Evolutionary conservation across 2,113 vertebrate species (phyloP), one percentile per base, ranked within the genome.

Genomic region (Lophura nycthemera): DNA sequence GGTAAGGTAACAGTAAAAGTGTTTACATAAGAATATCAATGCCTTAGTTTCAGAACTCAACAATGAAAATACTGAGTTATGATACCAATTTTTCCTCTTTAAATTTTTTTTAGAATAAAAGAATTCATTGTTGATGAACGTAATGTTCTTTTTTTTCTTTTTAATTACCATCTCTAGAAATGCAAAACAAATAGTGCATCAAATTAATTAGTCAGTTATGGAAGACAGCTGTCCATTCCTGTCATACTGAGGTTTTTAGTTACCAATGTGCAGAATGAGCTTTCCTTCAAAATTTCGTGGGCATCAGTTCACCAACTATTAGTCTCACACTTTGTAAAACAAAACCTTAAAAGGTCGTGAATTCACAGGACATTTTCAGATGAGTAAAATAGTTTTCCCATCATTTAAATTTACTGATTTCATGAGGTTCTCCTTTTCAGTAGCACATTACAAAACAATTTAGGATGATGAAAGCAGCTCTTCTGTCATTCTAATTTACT

Each of bases 141-240:
- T 8, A 2, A 21, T 12, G 18, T 61, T 45, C 32, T 61, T 45
- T 56, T 34, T 66, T 69, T 30, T 69, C 27, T 13, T 54, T 54
- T 32, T 56, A 87, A 78, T 67, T 75, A 34, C 22, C 75, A 5
- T 82, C 66, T 76, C 64, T 50, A 92, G 91, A 91, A 94, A 94
- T 92, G 92, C 96, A 94, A 92, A 93, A 56, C 89, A 94, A 96
- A 95, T 43, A 83, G 67, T 74, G 92, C 22, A 93, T 91, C 92
- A 38, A 95, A 96, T 96, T 95, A 96, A 95, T 96, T 95, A 96
- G 42, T 10, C 66, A 83, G 91, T 87, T 83, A 95, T 89, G 88
- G 79, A 95, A 93, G 80, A 90, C 93, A 96, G 94, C 95, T 96
- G 96, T 48, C 92, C 93, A 96, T 97, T 97, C 94, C 91, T 90